These are phyloP conservation scores for Tenthredo scrophulariae DNA, from an alignment of 2,888 invertebrate genomes.

Conservation along the genomic window DNA sequence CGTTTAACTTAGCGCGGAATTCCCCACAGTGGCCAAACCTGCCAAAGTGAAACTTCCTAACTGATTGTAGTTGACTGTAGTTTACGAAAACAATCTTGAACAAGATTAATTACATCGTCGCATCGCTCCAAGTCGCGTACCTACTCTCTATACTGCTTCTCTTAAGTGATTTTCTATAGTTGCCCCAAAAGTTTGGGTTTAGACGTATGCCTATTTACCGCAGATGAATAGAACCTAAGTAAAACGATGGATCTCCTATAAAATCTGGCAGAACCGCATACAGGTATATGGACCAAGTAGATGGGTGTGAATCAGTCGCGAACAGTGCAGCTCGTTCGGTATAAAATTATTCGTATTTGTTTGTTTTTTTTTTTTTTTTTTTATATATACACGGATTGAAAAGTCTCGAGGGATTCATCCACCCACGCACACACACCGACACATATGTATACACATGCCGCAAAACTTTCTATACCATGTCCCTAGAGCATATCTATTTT, in stretches of 20 bases:
- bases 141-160: neutral
- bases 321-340: neutral
- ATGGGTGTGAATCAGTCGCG: neutral
- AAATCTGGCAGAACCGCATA: neutral
- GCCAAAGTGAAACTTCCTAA: conserved; percentile 21
- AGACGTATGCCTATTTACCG: neutral
- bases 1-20: neutral
- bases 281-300: neutral
- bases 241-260: neutral
- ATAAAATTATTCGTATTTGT: neutral
- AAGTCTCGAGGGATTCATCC: neutral
- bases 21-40: neutral
- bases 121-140: neutral
- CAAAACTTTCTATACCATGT: neutral
- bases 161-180: conserved; percentile 41
- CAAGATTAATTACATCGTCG: conserved; percentile 44
- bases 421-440: neutral
- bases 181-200: neutral
- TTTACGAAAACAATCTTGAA: conserved; percentile 43
- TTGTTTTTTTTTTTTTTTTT: neutral
- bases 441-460: neutral
- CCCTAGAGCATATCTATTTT: conserved; percentile 17
- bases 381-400: neutral
- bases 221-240: neutral
- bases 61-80: conserved; percentile 18